Percentiles rank a stretch among this genome's conserved stretches.
These are phyloP conservation scores for Ctenopoma kingsleyae DNA, from an alignment of 2,797 vertebrate genomes.

Conservation along the genomic window DNA sequence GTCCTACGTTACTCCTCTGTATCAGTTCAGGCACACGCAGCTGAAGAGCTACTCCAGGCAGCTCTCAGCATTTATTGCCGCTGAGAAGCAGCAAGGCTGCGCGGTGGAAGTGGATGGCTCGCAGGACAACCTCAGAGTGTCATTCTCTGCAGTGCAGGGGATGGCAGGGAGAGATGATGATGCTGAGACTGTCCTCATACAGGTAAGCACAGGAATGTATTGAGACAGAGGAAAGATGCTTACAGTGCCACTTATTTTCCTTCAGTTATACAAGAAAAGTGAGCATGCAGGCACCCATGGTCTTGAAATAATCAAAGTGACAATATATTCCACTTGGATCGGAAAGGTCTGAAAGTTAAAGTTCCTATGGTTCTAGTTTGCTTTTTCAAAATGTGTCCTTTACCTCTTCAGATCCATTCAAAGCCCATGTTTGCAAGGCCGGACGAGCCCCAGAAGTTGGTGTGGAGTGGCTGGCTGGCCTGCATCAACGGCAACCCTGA, in stretches of 20 bases:
- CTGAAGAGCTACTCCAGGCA: conserved; percentile 88
- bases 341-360: no score
- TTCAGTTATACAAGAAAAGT: no score
- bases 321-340: no score
- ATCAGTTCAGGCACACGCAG: conserved; percentile 85
- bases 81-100: conserved; percentile 91
- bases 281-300: no score
- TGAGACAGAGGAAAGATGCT: no score
- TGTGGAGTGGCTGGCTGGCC: conserved; percentile 94
- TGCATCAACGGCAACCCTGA: conserved; percentile 86
- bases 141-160: conserved; percentile 84
- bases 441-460: conserved; percentile 75
- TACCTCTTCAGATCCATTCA: conserved; percentile 80
- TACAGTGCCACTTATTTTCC: no score
- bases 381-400: conserved; percentile 6
- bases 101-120: conserved; percentile 85
- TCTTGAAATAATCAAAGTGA: no score
- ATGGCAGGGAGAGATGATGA: conserved; percentile 84
- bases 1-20: conserved; percentile 92
- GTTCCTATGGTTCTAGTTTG: no score
- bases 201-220: conserved; percentile 77
- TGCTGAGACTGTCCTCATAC: conserved; percentile 87
- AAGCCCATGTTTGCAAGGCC: conserved; percentile 69
- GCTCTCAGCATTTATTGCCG: conserved; percentile 86
- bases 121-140: conserved; percentile 83